Evolutionary conservation across 2,888 invertebrate genomes (phyloP).

Genomic region (Omphaloscelis lunosa): DNA sequence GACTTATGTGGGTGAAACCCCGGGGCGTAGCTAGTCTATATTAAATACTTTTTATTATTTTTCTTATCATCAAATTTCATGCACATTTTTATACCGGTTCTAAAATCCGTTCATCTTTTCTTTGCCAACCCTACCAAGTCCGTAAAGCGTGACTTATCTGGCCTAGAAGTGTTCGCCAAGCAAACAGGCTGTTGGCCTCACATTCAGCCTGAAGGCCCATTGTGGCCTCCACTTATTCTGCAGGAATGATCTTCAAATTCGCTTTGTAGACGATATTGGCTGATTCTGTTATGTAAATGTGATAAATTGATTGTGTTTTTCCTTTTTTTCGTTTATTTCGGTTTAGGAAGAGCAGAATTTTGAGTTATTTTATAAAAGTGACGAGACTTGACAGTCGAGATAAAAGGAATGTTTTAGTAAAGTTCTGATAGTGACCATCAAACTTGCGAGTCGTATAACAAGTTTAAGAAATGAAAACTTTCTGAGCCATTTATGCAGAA

Average conservation of each 20-base stretch:
- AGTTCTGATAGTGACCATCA: background rate
- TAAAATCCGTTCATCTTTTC: background rate
- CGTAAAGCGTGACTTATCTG: constrained; percentile 65
- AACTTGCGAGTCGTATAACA: background rate
- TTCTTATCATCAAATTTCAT: background rate
- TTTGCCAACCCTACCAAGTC: constrained; percentile 49
- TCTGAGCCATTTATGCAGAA: no score
- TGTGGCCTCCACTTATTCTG: constrained; percentile 54
- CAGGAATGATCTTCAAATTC: constrained; percentile 25
- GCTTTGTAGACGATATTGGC: constrained; percentile 21
- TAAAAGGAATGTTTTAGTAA: background rate
- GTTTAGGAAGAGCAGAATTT: background rate
- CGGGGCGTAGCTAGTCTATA: no score
- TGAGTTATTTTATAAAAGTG: background rate
- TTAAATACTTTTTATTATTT: no score
- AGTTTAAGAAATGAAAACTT: background rate
- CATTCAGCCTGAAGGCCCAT: constrained; percentile 45
- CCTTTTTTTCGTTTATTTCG: constrained; percentile 11
- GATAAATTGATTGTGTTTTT: constrained; percentile 1
- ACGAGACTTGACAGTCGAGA: background rate
- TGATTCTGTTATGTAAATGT: constrained; percentile 30
- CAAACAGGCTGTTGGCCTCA: constrained; percentile 63
- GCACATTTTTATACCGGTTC: background rate
- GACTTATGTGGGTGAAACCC: no score
- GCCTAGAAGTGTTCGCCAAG: constrained; percentile 55